Conservation (phyloP, 2,797 vertebrate genomes). For the Parambassis ranga region DNA sequence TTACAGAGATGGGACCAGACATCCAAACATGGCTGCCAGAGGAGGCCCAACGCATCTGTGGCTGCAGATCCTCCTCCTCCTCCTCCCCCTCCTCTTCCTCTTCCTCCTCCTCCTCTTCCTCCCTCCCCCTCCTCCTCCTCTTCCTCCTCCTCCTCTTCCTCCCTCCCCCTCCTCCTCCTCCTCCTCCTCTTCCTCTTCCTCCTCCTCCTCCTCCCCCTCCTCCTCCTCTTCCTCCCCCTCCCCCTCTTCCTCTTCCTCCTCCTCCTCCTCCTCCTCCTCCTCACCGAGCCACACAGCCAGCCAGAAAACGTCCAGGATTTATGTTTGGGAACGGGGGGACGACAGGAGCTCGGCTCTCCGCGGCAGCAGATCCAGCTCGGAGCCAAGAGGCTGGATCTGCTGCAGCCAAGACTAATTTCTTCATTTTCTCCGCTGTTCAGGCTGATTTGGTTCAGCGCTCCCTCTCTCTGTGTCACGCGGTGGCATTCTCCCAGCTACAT, state of each 20-base stretch:
- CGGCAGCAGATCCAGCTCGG: background rate
- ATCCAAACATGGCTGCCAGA: slow-evolving; percentile 34
- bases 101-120: slow-evolving; percentile 26
- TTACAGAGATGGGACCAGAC: slow-evolving; percentile 50
- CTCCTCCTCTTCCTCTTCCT: slow-evolving; percentile 31
- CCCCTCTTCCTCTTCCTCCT: slow-evolving; percentile 17
- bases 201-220: slow-evolving; percentile 30
- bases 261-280: slow-evolving; percentile 21
- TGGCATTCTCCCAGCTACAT: slow-evolving; percentile 14
- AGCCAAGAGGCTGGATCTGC: slow-evolving; percentile 39
- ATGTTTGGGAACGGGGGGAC: slow-evolving; percentile 36
- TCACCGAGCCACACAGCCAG: slow-evolving; percentile 13
- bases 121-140: slow-evolving; percentile 17
- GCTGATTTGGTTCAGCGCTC: slow-evolving; percentile 14
- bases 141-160: too few species aligned
- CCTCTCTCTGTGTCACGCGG: background rate
- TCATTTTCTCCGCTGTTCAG: slow-evolving; percentile 40
- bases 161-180: slow-evolving; percentile 13
- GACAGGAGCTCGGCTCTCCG: slow-evolving; percentile 19
- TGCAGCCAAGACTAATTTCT: slow-evolving; percentile 52
- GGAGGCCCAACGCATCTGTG: slow-evolving; percentile 41
- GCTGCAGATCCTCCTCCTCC: slow-evolving; percentile 20
- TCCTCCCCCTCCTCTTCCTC: slow-evolving; percentile 35
- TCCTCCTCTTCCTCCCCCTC: slow-evolving; percentile 30
- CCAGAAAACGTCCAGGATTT: slow-evolving; percentile 48